Evolutionary conservation across 1,140 invertebrate genomes (phyloP), one percentile per base, ranked within the genome.

Genomic region (Cherax quadricarinatus): DNA sequence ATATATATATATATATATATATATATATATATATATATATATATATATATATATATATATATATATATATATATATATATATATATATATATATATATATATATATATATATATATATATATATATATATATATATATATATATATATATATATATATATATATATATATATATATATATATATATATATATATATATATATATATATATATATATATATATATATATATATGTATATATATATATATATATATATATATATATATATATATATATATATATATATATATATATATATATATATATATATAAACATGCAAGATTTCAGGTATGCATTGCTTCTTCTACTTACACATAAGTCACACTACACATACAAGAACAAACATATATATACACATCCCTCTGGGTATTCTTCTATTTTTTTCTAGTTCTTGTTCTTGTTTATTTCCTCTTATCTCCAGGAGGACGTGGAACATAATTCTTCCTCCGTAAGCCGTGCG

Each of bases 41-140:
- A 80, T 80, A 80, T 80, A 80, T 80, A 80, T 80, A 80, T 80
- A 80, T 80, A 80, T 80, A 80, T 80, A 80, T 80, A 80, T 80
- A 80, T 80, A 80, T 80, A 80, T 80, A 80, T 80, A 80, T 6
- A 80, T 80, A 80, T 6, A 80, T 80, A 80, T 6, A 80, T 80
- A 80, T 80, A 80, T 80, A 80, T 80, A 80, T 80, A 80, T 80
- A 80, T 80, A 80, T 80, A 80, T 80, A 80, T 80, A 80, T 6
- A 6, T 80, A 80, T 80, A 80, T 80, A 80, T 80, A 6, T 80
- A 80, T 80, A 80, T 80, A 3, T 70, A 70, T 70, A 70, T 70
- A 70, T 70, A 70, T 70, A 70, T 70, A 70, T 70, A 70, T 70
- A 70, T 70, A 70, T 70, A 70, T 70, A 70, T 70, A 70, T 70